phyloP scores from a whole-genome alignment of 2,113 vertebrate species.

The Tupaia chinensis region DNA sequence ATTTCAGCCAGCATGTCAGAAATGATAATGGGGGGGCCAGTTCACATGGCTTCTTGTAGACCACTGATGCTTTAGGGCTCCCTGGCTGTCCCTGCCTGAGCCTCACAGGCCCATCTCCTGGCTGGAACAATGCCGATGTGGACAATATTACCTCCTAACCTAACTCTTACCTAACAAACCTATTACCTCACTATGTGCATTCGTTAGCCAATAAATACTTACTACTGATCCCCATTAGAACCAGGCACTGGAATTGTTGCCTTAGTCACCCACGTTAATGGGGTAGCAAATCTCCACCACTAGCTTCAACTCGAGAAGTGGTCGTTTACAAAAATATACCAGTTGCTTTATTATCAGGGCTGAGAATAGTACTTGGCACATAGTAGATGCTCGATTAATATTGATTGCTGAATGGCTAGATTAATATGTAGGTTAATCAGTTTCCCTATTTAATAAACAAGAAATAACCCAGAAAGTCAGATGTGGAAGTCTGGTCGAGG shows the following conservation, averaged over 20 bases:
- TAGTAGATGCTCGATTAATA: neutral
- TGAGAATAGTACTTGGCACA: neutral
- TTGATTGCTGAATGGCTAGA: neutral
- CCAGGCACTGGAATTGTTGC: neutral
- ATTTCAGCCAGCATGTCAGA: neutral
- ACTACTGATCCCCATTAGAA: fast-evolving
- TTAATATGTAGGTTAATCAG: neutral
- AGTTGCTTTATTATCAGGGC: neutral
- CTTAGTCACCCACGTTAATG: neutral
- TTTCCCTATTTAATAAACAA: neutral
- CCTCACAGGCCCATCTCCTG: neutral
- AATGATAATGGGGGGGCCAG: neutral
- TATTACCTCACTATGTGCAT: neutral
- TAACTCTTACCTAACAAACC: too few relatives aligned
- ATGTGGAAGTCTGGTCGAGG: neutral
- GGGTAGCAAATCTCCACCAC: neutral
- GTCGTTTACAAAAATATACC: neutral
- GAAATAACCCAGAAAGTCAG: neutral
- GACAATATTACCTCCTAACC: neutral
- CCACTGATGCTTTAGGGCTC: neutral
- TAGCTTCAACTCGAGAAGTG: neutral
- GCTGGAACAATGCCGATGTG: neutral
- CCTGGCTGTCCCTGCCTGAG: neutral
- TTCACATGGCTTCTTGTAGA: neutral
- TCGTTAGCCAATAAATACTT: neutral